Percentiles rank a stretch among this genome's conserved stretches.
phyloP scores from a whole-genome alignment of 2,888 invertebrate species.

The Aquatica leii region DNA sequence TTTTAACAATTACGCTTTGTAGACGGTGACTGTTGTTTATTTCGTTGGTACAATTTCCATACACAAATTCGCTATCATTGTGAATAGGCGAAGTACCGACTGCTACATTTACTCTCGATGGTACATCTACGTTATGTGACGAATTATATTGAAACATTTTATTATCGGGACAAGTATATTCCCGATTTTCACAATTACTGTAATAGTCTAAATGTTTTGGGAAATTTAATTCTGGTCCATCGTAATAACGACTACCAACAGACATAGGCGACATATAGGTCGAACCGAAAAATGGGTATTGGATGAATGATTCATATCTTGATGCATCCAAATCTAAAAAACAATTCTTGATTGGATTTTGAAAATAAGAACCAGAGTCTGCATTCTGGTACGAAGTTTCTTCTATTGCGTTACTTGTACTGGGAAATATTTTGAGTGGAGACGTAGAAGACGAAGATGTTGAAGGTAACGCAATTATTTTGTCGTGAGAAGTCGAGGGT shows the following conservation, averaged over 20 bases:
- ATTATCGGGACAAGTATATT: slow-evolving; percentile 15
- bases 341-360: not conserved
- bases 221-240: slow-evolving; percentile 21
- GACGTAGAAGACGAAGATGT: not conserved
- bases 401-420: not conserved
- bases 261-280: slow-evolving; percentile 5
- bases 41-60: not conserved
- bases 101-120: slow-evolving; percentile 22
- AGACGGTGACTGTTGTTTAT: slow-evolving; percentile 24
- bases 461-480: not conserved
- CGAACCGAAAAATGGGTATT: not conserved
- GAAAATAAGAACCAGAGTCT: not conserved
- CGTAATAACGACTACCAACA: slow-evolving; percentile 27
- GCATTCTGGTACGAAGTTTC: not conserved
- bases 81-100: slow-evolving; percentile 26
- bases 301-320: not conserved
- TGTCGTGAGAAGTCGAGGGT: not conserved
- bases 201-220: slow-evolving; percentile 18
- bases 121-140: slow-evolving; percentile 8
- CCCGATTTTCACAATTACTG: slow-evolving; percentile 11
- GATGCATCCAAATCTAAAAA: not conserved
- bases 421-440: not conserved
- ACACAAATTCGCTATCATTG: not conserved
- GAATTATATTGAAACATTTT: slow-evolving; percentile 5
- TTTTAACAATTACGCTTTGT: slow-evolving; percentile 40